Base-by-base conservation (phyloP, 2,797 vertebrate species). In the Clangula hyemalis region DNA sequence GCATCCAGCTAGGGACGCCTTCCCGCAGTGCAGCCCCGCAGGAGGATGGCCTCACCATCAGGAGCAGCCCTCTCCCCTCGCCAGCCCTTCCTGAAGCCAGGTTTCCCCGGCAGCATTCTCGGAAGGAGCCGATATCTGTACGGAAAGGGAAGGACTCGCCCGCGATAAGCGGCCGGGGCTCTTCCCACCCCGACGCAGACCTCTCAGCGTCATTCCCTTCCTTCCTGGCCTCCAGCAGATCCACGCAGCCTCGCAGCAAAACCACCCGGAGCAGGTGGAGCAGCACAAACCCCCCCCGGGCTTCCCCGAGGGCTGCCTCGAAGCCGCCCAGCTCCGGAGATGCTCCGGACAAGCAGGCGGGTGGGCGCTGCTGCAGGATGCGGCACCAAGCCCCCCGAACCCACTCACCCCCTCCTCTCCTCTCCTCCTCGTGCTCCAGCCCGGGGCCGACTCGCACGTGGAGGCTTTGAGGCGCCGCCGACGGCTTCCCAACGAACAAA, bases 311-410 rank as follows among this genome's bases (percentile, higher is more conserved):
- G 30, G 30, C 54, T 56, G 54, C 54, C 25, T 6, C 8, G 51
- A 53, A 53, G 51, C 51, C 14, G 5, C 25, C 27, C 27, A 3
- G 51, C 51, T 53, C 25, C 3, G 34, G 3, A 11, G 34, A 25
- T 2, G 1, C 11, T 1, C 28, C 0, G 0, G 14, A 3, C 0
- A 0, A 3, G 10, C 4, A 69, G 75, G 25, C 10, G 0, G 3
- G 10, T 5, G 72, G 75, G 34, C 10, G 76, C 72, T 74, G 77
- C 74, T 38, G 66, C 16, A 41, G 69, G 30, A 58, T 11, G 34
- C 0, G 4, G 6, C 45, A 65, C 39, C 34, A 41, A 2, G 1
- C 70, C 25, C 43, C 51, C 8, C 34, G 3, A 53, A n/a, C 32
- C 49, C 25, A 0, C 16, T 0, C 0, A 4, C 5, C 49, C 70